Evolutionary conservation across 1,140 invertebrate species (phyloP).

Genomic region (Drosophila nigrodunni): DNA sequence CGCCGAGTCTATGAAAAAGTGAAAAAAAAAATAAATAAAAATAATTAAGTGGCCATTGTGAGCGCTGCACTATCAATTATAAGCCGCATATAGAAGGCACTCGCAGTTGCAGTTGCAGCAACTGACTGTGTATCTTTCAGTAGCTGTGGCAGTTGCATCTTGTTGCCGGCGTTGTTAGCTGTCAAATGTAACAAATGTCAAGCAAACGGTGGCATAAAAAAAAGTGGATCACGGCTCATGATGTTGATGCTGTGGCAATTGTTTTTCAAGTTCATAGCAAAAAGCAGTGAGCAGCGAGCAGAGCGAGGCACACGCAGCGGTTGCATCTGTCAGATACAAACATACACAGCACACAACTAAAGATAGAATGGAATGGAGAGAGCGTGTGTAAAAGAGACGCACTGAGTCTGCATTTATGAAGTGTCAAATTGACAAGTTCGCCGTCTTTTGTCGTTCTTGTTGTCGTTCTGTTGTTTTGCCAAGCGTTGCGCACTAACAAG

Average conservation of each 20-base stretch:
- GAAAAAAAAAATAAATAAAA: constrained; percentile 18
- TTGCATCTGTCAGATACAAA: constrained; percentile 72
- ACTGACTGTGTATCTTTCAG: constrained; percentile 36
- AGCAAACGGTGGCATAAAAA: constrained; percentile 51
- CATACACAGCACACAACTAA: constrained; percentile 19
- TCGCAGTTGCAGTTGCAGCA: constrained; percentile 36
- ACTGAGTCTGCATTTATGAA: constrained; percentile 72
- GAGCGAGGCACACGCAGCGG: constrained; percentile 34
- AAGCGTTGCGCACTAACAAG: constrained; percentile 68
- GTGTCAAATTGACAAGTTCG: constrained; percentile 80
- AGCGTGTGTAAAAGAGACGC: background rate
- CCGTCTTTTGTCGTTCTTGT: constrained; percentile 21
- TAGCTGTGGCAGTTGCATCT: constrained; percentile 48
- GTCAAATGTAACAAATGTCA: constrained; percentile 83
- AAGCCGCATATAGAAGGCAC: constrained; percentile 36
- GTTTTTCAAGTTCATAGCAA: constrained; percentile 79
- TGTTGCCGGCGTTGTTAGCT: constrained; percentile 77
- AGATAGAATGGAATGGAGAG: constrained; percentile 24
- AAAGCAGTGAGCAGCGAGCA: constrained; percentile 45
- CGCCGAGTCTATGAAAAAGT: constrained; percentile 49
- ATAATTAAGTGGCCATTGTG: constrained; percentile 80
- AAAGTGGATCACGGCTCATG: constrained; percentile 70
- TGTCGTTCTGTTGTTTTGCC: constrained; percentile 48
- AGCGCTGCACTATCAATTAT: constrained; percentile 67
- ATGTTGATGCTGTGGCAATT: constrained; percentile 52